These are phyloP conservation scores for Drosophila funebris DNA, from an alignment of 1,140 invertebrate genomes.

Conservation along the genomic window DNA sequence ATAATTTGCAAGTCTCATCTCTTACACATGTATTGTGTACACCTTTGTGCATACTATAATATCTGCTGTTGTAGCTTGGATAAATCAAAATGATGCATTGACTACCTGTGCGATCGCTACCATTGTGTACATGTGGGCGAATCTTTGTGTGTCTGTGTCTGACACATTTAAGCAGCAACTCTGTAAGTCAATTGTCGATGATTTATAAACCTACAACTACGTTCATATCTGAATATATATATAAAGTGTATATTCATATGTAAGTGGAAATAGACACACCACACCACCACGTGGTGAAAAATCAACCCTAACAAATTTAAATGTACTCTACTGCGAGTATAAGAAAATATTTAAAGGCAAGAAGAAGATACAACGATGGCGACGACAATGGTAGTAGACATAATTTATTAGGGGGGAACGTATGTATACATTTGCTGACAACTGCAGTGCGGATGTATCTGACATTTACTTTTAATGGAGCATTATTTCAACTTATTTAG, in stretches of 20 bases:
- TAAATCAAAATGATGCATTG: constrained; percentile 21
- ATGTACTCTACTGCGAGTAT: constrained; percentile 23
- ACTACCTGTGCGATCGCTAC: constrained; percentile 22
- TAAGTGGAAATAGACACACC: constrained; percentile 10
- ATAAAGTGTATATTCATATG: not conserved
- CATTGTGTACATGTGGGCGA: not conserved
- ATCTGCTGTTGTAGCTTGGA: not conserved
- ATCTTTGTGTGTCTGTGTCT: not conserved
- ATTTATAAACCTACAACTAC: constrained; percentile 24
- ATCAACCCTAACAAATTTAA: constrained; percentile 75
- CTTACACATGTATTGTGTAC: not conserved
- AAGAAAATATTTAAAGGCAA: constrained; percentile 44
- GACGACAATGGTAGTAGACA: not conserved
- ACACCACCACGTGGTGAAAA: constrained; percentile 75
- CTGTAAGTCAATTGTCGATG: constrained; percentile 27
- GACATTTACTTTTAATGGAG: constrained; percentile 38
- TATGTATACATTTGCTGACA: not conserved
- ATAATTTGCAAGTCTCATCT: not conserved
- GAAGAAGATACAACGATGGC: constrained; percentile 15
- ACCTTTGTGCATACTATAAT: too few species aligned
- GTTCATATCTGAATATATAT: not conserved
- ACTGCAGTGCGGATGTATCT: not conserved
- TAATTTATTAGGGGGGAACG: not conserved
- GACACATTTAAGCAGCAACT: constrained; percentile 33
- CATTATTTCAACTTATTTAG: constrained; percentile 24